Conservation (phyloP, 2,113 vertebrate genomes). For the Nannobrachium achirus region DNA sequence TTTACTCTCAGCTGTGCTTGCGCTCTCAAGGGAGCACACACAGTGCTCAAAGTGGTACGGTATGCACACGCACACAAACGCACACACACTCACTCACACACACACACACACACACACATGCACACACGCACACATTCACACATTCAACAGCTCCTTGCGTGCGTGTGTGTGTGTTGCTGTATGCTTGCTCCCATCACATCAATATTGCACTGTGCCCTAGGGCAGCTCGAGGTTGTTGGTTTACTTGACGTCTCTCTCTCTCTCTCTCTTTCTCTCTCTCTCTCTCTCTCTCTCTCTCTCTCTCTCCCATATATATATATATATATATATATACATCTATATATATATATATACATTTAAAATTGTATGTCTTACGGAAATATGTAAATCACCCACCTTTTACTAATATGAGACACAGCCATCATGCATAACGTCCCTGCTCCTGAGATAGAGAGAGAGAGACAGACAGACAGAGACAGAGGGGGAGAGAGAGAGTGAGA, state of each 20-base stretch:
- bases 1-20: conserved; percentile 73
- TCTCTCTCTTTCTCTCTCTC: background rate
- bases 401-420: too few species aligned
- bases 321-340: too few species aligned
- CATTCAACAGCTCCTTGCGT: background rate
- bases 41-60: conserved; percentile 22
- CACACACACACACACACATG: conserved; percentile 15
- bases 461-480: background rate
- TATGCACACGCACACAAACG: background rate
- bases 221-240: conserved; percentile 41
- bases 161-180: background rate
- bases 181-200: conserved; percentile 38
- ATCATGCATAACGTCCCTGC: too few species aligned
- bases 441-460: background rate
- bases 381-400: too few species aligned
- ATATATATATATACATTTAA: too few species aligned
- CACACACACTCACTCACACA: conserved; percentile 23
- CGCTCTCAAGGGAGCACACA: conserved; percentile 55
- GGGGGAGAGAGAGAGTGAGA: background rate
- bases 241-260: conserved; percentile 12
- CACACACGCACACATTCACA: conserved; percentile 4
- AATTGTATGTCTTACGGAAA: too few species aligned
- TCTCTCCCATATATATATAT: too few species aligned
- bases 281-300: conserved; percentile 3
- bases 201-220: conserved; percentile 45